Base-by-base conservation (phyloP, 2,113 vertebrate species). In the Manacus vitellinus region DNA sequence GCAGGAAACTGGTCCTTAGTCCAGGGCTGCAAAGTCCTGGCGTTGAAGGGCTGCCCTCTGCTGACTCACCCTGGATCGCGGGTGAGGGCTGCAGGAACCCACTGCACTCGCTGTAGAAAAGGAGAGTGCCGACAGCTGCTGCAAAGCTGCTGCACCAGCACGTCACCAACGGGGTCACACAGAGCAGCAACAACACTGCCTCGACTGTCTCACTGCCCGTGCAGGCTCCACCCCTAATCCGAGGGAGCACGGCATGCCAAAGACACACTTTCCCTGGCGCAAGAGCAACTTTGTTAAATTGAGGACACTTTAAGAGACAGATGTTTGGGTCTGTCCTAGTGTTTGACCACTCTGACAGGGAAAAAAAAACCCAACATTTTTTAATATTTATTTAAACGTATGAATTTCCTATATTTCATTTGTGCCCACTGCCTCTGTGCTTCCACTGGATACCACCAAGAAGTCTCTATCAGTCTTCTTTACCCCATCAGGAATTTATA, bases 161-260 rank as follows among this genome's bases (percentile, higher is more conserved):
- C 31, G 6, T 41, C 68, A 54, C 0, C 0, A 70, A 11, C 11
- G 4, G 2, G 18, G 22, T 41, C 55, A 62, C 8, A 22, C 16
- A 12, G 25, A 21, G 12, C 56, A 65, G 41, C 7, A 54, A 54
- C 51, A 56, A 28, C 22, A 1, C 31, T 35, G 46, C 52, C 52
- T 11, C 3, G 3, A 31, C 68, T 39, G 35, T 23, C 49, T 49
- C 56, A 6, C 52, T 43, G 54, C 18, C 19, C 1, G 2, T 4
- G 16, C 39, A 35, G 52, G 58, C 46, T 52, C 18, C 47, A 33
- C 10, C 52, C 25, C 41, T 31, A 41, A 35, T 6, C 28, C 58
- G 23, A 52, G 27, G 44, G 63, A 71, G 13, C 79, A 63, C 10
- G 14, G 31, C 35, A 30, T 9, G 12, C 8, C 30, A 19, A 55